phyloP scores from a whole-genome alignment of 1,140 invertebrate genomes.

The Euura saliciscinereae region DNA sequence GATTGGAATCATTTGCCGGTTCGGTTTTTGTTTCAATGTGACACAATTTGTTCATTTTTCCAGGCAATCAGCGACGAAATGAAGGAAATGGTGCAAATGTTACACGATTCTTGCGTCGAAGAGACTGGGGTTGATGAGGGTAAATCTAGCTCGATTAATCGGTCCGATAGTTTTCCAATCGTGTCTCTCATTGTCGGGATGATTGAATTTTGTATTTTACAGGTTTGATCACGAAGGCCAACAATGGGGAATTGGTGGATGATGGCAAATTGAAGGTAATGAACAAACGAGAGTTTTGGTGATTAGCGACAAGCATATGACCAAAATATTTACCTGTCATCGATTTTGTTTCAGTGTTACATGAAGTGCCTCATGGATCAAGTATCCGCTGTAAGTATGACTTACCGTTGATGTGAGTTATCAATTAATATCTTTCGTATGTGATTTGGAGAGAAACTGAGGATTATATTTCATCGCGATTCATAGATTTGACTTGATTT shows the following conservation, averaged over 20 bases:
- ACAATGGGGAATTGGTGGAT: conserved; percentile 23
- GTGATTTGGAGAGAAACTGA: too few relatives aligned
- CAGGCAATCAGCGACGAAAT: neutral
- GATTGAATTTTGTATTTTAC: conserved; percentile 13
- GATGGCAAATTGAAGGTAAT: conserved; percentile 27
- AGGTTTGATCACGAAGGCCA: conserved; percentile 20
- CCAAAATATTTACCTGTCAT: neutral
- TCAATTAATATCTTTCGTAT: too few relatives aligned
- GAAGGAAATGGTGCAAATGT: conserved; percentile 20
- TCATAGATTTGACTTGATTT: too few relatives aligned
- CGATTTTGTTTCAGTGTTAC: conserved; percentile 29
- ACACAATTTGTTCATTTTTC: too few relatives aligned
- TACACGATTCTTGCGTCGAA: conserved; percentile 22
- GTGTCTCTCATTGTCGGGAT: too few relatives aligned
- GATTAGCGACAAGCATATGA: neutral
- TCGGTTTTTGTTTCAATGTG: too few relatives aligned
- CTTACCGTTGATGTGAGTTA: neutral
- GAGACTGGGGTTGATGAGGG: conserved; percentile 24
- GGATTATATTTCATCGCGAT: too few relatives aligned
- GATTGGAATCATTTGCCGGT: neutral
- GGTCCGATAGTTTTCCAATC: neutral
- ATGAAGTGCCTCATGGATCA: conserved; percentile 27
- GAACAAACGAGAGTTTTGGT: neutral
- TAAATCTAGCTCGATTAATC: conserved; percentile 9
- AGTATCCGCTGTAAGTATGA: conserved; percentile 24